phyloP scores from a whole-genome alignment of 2,797 vertebrate species.

The Arctocebus calabarensis region DNA sequence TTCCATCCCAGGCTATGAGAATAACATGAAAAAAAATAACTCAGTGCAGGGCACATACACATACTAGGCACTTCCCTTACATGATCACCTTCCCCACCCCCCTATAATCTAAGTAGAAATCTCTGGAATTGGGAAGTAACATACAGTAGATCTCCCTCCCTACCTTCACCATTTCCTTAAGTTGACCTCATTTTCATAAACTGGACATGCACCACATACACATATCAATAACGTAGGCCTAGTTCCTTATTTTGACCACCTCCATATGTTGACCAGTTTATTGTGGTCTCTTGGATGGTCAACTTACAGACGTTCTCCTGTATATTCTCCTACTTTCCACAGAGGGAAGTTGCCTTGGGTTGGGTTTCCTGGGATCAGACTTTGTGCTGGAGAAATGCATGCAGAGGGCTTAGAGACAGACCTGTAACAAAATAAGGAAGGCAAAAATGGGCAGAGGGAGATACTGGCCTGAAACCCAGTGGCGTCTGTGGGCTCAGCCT shows the following conservation, averaged over 20 bases:
- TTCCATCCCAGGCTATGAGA: background rate
- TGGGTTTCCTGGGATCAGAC: background rate
- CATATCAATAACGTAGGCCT: too few species aligned
- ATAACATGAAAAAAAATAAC: background rate
- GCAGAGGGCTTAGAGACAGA: background rate
- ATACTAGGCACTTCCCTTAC: too few species aligned
- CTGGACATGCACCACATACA: too few species aligned
- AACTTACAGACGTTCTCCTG: too few species aligned
- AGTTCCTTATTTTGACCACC: too few species aligned
- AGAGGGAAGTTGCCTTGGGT: background rate
- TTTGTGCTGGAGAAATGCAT: background rate
- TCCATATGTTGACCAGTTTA: too few species aligned
- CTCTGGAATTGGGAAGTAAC: background rate
- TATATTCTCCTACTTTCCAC: background rate
- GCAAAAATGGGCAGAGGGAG: background rate
- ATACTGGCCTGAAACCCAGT: background rate
- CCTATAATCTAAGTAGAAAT: background rate
- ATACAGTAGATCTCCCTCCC: too few species aligned
- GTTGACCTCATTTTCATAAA: too few species aligned
- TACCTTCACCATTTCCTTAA: too few species aligned
- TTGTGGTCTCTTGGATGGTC: too few species aligned
- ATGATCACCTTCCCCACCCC: background rate
- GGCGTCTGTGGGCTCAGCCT: background rate
- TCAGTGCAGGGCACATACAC: background rate
- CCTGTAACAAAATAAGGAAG: background rate